Base-by-base conservation (phyloP, 2,888 invertebrate genomes). In the Nineta flava region DNA sequence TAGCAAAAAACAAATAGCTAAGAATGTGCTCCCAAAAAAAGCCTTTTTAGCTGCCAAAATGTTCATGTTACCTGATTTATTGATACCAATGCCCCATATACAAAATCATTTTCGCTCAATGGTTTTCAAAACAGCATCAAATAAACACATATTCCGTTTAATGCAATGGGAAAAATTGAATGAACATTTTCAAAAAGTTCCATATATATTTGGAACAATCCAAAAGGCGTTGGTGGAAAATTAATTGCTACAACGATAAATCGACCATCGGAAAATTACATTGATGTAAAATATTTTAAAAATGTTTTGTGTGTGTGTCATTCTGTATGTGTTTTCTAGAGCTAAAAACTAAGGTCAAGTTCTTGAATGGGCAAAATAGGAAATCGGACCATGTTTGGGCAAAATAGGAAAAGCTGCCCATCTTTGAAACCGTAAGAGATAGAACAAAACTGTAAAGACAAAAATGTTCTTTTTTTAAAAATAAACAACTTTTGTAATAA, bases 201-300 rank as follows among this genome's bases (percentile, higher is more conserved):
- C 9, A 42, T 57, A 15, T 52, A 57, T 49, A 47, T 61, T 16
- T 61, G 61, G 61, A 54, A 55, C 35, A 53, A 52, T 38, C 44
- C 38, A 50, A 48, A 34, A 48, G 46, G 32, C 47, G 47, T 44
- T 43, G 46, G 31, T 45, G 49, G 21, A 47, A 52, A 48, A 47
- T 50, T 47, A 45, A 48, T 47, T 38, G 49, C 46, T 47, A 51
- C 16, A 49, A 53, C n/a, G n/a, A n/a, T 40, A 13, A 49, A 49
- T 46, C 38, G 41, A 9, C 32, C 41, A 1, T 51, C 48, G 42
- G 46, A 49, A 42, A 48, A 50, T 41, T 43, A 50, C 15, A 47
- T 43, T 44, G 12, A 45, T 16, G 42, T 51, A 31, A 38, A 51
- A 19, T 38, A 4, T 34, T 19, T 38, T 21, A 44, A 7, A 19